These are phyloP conservation scores for Carcina quercana DNA, from an alignment of 2,888 invertebrate genomes.

Conservation along the genomic window DNA sequence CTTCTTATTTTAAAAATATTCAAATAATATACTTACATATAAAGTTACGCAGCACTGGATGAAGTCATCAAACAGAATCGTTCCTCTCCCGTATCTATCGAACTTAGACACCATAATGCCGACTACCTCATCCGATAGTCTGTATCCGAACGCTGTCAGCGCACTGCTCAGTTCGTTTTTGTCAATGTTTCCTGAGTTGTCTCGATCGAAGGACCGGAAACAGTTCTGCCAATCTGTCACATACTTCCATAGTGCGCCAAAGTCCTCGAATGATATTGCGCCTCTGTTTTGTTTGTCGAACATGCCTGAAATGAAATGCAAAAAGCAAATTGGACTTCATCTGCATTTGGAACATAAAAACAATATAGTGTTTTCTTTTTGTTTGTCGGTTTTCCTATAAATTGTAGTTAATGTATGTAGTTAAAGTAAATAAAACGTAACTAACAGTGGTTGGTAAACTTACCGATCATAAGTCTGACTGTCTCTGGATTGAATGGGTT, in stretches of 20 bases:
- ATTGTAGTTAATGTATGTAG: too few species aligned
- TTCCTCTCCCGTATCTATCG: conserved; percentile 92
- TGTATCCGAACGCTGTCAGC: conserved; percentile 91
- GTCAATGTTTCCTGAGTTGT: conserved; percentile 95
- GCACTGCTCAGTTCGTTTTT: conserved; percentile 92
- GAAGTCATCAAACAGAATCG: conserved; percentile 98
- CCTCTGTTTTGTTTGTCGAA: conserved; percentile 94
- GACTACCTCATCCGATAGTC: conserved; percentile 87
- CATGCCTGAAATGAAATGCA: conserved; percentile 84
- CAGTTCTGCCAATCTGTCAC: conserved; percentile 98
- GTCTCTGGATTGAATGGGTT: conserved; percentile 98
- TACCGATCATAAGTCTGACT: conserved; percentile 96
- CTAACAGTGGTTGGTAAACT: too few species aligned
- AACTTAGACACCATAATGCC: conserved; percentile 91
- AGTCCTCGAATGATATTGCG: conserved; percentile 95
- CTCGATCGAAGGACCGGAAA: conserved; percentile 94
- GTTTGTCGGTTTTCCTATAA: too few species aligned
- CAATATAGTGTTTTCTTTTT: too few species aligned
- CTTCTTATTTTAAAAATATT: too few species aligned
- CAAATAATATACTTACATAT: conserved; percentile 91
- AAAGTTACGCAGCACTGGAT: conserved; percentile 96
- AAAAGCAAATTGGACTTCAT: conserved; percentile 3
- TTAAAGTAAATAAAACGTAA: too few species aligned
- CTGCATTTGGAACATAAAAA: too few species aligned
- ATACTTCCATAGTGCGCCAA: conserved; percentile 97